A percentile compares a stretch with the other conserved stretches of the same genome.
phyloP scores from a whole-genome alignment of 2,113 vertebrate genomes.

The Saguinus midas region DNA sequence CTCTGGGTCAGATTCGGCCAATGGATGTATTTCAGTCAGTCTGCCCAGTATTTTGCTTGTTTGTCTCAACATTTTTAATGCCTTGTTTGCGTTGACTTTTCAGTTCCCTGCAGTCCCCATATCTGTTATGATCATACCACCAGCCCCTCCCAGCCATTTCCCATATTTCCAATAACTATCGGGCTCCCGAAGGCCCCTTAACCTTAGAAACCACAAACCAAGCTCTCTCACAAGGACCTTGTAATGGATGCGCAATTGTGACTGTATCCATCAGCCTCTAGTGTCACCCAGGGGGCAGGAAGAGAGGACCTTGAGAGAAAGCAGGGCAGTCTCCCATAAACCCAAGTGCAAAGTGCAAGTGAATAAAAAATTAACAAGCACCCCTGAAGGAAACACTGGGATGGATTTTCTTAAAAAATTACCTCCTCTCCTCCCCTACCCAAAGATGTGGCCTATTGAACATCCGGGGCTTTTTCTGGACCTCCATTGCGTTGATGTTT shows the following conservation, averaged over 20 bases:
- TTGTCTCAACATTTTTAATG: background rate
- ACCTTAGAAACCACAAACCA: background rate
- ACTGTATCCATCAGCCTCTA: background rate
- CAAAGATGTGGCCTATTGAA: background rate
- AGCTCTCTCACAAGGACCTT: background rate
- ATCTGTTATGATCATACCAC: background rate
- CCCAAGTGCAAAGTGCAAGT: background rate
- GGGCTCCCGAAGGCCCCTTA: background rate
- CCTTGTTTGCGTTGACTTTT: background rate
- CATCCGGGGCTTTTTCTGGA: constrained; percentile 6
- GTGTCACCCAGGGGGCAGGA: background rate
- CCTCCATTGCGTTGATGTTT: constrained; percentile 47
- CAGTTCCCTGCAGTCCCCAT: background rate
- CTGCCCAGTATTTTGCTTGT: background rate
- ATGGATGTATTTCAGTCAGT: background rate
- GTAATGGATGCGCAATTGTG: background rate
- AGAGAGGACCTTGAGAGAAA: background rate
- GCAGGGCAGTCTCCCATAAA: background rate
- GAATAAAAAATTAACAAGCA: background rate
- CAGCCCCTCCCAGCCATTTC: background rate
- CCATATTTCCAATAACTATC: background rate
- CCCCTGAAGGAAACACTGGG: background rate
- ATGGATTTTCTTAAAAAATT: constrained; percentile 49
- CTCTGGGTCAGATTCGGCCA: background rate
- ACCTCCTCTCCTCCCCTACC: background rate